Percentiles rank a stretch among this genome's conserved stretches.
These are phyloP conservation scores for Glaucopsyche alexis DNA, from an alignment of 2,888 invertebrate species.

Conservation along the genomic window DNA sequence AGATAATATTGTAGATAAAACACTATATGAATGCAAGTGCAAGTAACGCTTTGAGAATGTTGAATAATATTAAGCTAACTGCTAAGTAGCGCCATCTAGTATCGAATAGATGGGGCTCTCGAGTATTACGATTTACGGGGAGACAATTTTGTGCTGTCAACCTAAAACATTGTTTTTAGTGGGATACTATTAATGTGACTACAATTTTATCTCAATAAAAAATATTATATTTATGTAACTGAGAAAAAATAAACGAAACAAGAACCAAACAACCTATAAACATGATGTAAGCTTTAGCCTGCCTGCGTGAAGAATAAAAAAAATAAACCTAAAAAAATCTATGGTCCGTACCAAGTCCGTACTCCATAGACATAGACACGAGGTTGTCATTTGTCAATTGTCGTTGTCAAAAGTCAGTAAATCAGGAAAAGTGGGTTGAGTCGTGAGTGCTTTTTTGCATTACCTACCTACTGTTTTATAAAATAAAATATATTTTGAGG, in stretches of 20 bases:
- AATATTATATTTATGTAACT: neutral
- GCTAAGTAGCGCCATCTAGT: neutral
- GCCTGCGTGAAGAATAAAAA: neutral
- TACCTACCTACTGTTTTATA: neutral
- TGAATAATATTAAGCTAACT: neutral
- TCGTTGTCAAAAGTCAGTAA: neutral
- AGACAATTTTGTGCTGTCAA: too few species aligned
- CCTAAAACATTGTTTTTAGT: too few species aligned
- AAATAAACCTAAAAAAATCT: neutral
- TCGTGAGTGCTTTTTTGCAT: neutral
- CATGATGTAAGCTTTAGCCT: neutral
- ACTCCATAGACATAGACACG: too few species aligned
- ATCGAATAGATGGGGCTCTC: neutral
- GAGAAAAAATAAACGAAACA: neutral
- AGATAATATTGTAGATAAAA: too few species aligned
- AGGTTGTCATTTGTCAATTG: neutral
- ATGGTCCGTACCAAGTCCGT: too few species aligned
- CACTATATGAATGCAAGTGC: too few species aligned
- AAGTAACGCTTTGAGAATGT: too few species aligned
- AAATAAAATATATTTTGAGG: conserved; percentile 1
- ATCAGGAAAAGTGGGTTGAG: neutral
- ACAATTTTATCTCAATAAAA: neutral
- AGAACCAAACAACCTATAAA: neutral
- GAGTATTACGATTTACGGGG: neutral
- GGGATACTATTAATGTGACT: too few species aligned